phyloP scores from a whole-genome alignment of 2,797 vertebrate species.

The Smutsia gigantea region DNA sequence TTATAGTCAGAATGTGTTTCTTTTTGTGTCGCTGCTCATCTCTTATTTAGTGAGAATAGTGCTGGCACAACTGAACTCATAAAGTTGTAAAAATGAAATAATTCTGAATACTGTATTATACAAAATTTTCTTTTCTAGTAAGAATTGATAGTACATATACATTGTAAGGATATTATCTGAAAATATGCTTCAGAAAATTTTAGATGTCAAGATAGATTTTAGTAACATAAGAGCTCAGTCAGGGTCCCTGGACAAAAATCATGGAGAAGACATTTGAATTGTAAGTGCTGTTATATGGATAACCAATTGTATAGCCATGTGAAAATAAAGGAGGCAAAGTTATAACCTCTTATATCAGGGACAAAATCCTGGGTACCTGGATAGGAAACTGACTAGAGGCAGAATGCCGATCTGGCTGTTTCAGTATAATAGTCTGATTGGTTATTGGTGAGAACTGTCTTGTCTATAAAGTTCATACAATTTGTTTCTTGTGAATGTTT shows the following conservation, averaged over 20 bases:
- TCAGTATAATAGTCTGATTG: neutral
- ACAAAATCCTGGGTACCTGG: neutral
- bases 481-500: neutral
- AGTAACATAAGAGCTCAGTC: neutral
- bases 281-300: neutral
- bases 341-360: neutral
- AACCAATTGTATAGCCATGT: neutral
- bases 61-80: neutral
- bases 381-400: neutral
- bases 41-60: neutral
- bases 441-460: neutral
- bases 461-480: neutral
- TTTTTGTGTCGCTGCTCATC: neutral
- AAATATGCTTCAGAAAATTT: constrained; percentile 27
- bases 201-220: neutral
- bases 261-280: neutral
- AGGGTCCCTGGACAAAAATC: neutral
- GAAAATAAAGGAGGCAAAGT: neutral
- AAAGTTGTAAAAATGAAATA: constrained; percentile 39
- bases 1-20: neutral
- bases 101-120: neutral
- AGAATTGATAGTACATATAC: neutral
- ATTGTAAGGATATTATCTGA: neutral
- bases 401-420: neutral
- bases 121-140: neutral